These are phyloP conservation scores for mouse (Mus musculus) DNA, from an alignment of 2,113 vertebrate species.

Conservation along the genomic window GRCm39 chr6:106782501-106783000, in stretches of 20 bases:
- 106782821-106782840: not conserved
- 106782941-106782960: too few relatives aligned
- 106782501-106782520: not conserved
- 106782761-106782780: not conserved
- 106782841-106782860: not conserved
- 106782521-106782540: not conserved
- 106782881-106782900: not conserved
- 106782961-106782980: too few relatives aligned
- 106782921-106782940: too few relatives aligned
- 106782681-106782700: not conserved
- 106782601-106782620: not conserved
- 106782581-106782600: not conserved
- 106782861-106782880: not conserved
- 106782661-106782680: not conserved
- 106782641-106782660: not conserved
- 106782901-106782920: not conserved
- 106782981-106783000: not conserved
- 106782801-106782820: not conserved
- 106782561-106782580: not conserved
- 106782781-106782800: not conserved
- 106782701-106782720: not conserved
- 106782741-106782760: not conserved
- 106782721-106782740: not conserved
- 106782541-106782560: not conserved
- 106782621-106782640: not conserved